These are phyloP conservation scores for Catalaphyllia jardinei DNA, from an alignment of 64 coral and sea anemone species.

Conservation along the genomic window DNA sequence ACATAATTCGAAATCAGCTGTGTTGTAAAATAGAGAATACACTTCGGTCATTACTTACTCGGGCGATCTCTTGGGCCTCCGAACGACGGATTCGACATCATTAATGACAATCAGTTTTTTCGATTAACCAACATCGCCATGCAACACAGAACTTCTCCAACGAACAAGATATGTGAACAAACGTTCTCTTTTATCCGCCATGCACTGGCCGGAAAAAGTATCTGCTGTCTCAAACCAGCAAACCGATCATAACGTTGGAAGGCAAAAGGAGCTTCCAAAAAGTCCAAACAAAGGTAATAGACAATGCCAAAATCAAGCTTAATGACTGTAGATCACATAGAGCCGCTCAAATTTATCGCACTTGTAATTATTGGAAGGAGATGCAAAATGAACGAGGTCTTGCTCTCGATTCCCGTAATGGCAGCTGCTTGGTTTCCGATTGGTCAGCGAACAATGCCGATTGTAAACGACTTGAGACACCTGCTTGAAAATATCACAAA, in stretches of 20 bases:
- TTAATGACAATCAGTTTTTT: background rate
- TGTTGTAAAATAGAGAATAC: background rate
- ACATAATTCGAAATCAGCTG: background rate
- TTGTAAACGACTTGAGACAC: conserved; percentile 14
- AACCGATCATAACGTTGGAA: too few relatives aligned
- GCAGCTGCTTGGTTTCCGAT: background rate
- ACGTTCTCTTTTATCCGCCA: background rate
- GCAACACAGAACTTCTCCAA: background rate
- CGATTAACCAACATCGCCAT: background rate
- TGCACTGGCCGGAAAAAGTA: background rate
- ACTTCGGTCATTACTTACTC: background rate
- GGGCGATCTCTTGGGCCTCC: conserved; percentile 32
- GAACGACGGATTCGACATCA: conserved; percentile 29
- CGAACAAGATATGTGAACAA: background rate
- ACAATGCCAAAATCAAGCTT: conserved; percentile 15
- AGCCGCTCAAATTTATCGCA: background rate
- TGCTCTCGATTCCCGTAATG: background rate
- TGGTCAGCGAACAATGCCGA: conserved; percentile 23
- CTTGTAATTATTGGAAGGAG: conserved; percentile 22
- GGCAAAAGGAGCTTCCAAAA: background rate
- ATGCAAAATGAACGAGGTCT: conserved; percentile 24
- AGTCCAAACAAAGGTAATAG: background rate
- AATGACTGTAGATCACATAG: conserved; percentile 26
- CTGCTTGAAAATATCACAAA: background rate
- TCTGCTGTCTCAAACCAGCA: background rate